Evolutionary conservation across 1,140 invertebrate species (phyloP), one percentile per base, ranked within the genome.

Genomic region (Eupristina koningsbergeri): DNA sequence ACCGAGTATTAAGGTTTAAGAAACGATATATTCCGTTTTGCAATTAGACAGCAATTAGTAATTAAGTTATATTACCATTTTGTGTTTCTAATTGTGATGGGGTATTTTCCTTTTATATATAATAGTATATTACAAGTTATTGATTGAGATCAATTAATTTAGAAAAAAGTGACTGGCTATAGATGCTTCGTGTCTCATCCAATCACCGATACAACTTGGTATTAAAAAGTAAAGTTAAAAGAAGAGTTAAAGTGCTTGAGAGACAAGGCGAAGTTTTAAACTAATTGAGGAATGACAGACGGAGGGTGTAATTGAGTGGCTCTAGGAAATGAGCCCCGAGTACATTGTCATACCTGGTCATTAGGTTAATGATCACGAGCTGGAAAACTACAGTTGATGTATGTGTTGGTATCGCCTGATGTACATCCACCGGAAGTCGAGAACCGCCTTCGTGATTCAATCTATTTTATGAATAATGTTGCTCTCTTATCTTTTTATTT

Each of bases 241-340:
- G 5, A 5, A n/a, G 26, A 61, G 11, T n/a, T 29, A 29, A 29
- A 29, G 15, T 13, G 61, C 61, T 64, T 0, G 61, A 29, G 29
- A 34, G 29, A 64, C 2, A 3, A n/a, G n/a, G 3, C 1, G 7
- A 34, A 50, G 47, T 50, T 50, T 3, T 34, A 69, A 9, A 17
- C 34, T 69, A 69, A 69, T 69, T 39, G 34, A 39, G 64, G 34
- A 69, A 39, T 69, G 64, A 19, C 34, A 34, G 34, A 39, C 64
- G 64, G 64, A 34, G 80, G 61, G 53, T 73, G 73, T 74, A 84
- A 80, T 58, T 41, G 41, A 80, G 53, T 50, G 11, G 36, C 41
- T 87, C 82, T 85, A 82, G 83, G 84, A 87, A 86, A 86, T 85
- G 74, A 79, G 69, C 81, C 81, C 81, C 64, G 29, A 80, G 53